These are phyloP conservation scores for Lutra lutra DNA, from an alignment of 2,797 vertebrate genomes.

Conservation along the genomic window DNA sequence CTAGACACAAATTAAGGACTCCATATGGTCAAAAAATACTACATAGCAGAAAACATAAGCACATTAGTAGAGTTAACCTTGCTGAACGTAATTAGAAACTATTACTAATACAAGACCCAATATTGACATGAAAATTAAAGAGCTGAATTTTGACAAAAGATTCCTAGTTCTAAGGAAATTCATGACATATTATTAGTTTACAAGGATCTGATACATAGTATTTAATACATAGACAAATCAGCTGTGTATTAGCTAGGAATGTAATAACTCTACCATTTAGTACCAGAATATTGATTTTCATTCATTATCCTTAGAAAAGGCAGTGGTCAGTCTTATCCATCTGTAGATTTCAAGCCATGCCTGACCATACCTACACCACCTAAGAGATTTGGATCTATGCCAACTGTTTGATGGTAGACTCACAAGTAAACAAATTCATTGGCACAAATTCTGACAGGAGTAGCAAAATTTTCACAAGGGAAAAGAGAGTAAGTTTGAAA, in stretches of 20 bases:
- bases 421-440: background rate
- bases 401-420: background rate
- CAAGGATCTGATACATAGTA: background rate
- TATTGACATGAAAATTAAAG: constrained; percentile 57
- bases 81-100: constrained; percentile 66
- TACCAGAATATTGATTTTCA: constrained; percentile 38
- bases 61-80: constrained; percentile 66
- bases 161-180: constrained; percentile 36
- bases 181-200: background rate
- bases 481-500: background rate
- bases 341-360: background rate
- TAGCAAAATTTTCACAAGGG: background rate
- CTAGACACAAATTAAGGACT: constrained; percentile 57
- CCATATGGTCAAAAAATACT: constrained; percentile 66
- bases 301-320: background rate
- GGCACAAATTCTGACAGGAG: background rate
- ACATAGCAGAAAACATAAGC: constrained; percentile 65
- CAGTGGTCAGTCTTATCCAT: background rate
- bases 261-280: background rate
- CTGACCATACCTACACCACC: background rate
- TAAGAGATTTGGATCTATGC: background rate
- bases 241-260: constrained; percentile 8
- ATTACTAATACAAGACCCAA: constrained; percentile 54
- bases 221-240: background rate
- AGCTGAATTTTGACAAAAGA: constrained; percentile 63